Evolutionary conservation across 2,888 invertebrate species (phyloP), one percentile per base, ranked within the genome.

Genomic region (Gisinianus flammeolus): DNA sequence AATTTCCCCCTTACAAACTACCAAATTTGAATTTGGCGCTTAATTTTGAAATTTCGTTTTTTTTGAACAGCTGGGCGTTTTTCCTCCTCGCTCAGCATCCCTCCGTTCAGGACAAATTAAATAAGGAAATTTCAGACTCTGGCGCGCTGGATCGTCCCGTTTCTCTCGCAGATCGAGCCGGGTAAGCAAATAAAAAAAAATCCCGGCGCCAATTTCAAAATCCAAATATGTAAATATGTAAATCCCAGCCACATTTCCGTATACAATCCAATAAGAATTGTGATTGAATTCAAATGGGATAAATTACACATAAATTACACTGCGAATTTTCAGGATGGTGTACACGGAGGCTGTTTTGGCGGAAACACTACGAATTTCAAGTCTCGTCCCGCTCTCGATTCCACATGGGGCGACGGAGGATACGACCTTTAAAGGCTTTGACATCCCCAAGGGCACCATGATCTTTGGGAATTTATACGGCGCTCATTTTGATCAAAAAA

Each of bases 341-440:
- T 82, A 81, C 56, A 78, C 80, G 1, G 70, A 75, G 52, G 82
- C 82, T 2, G 78, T 82, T 6, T 79, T 81, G 76, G 22, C 74
- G 24, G 82, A 82, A 73, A 69, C 76, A 0, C 68, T 81, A 8
- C 81, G 82, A 1, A 30, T 76, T 2, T 79, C 80, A 0, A 67
- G 77, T 1, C 30, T 82, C 10, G 69, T 78, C 12, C 80, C 80
- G 5, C 2, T 80, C 12, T 73, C 80, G 3, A 64, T 81, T 0
- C 56, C 79, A 12, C 83, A 83, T 33, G 71, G 28, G 10, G 78
- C 79, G 4, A 80, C 77, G 72, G 72, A 77, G 26, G 70, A 79
- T 26, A 72, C 78, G 6, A 72, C 22, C 16, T 79, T 80, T 56
- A 69, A 74, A 19, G 83, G 80, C 0, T 76, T 72, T 30, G 28